phyloP scores from a whole-genome alignment of 2,113 vertebrate genomes.

The Tetraodon nigroviridis region DNA sequence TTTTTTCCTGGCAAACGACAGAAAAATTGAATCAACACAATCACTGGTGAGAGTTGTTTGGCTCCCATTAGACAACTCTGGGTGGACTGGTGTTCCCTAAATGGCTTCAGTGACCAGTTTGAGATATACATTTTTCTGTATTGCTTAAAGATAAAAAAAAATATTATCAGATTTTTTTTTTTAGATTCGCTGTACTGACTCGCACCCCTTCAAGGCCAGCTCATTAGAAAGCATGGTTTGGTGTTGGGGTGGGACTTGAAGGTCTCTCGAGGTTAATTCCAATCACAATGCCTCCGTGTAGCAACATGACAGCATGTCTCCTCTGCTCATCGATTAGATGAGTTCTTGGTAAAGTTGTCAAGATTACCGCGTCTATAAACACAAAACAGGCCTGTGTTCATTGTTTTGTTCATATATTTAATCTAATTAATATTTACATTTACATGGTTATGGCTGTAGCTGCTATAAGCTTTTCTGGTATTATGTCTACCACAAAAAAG shows the following conservation, averaged over 20 bases:
- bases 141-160: constrained; percentile 51
- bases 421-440: background rate
- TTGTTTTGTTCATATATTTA: constrained; percentile 6
- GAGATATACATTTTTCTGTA: constrained; percentile 45
- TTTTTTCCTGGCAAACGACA: constrained; percentile 51
- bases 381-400: constrained; percentile 16
- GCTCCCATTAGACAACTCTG: constrained; percentile 59
- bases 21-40: constrained; percentile 64
- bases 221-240: constrained; percentile 67
- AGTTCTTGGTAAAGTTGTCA: constrained; percentile 52
- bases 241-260: constrained; percentile 44
- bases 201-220: constrained; percentile 44
- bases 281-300: constrained; percentile 61
- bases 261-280: constrained; percentile 71
- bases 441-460: constrained; percentile 6
- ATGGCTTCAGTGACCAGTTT: constrained; percentile 47
- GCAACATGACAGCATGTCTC: constrained; percentile 66
- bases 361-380: constrained; percentile 53
- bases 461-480: constrained; percentile 31
- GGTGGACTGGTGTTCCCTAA: constrained; percentile 61
- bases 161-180: constrained; percentile 52
- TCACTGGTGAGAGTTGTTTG: constrained; percentile 66
- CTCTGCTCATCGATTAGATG: constrained; percentile 60
- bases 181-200: constrained; percentile 48
- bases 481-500: constrained; percentile 40